A percentile compares a stretch with the other conserved stretches of the same genome.
Evolutionary conservation across 2,888 invertebrate species (phyloP).

Genomic region (Resseliella maxima): DNA sequence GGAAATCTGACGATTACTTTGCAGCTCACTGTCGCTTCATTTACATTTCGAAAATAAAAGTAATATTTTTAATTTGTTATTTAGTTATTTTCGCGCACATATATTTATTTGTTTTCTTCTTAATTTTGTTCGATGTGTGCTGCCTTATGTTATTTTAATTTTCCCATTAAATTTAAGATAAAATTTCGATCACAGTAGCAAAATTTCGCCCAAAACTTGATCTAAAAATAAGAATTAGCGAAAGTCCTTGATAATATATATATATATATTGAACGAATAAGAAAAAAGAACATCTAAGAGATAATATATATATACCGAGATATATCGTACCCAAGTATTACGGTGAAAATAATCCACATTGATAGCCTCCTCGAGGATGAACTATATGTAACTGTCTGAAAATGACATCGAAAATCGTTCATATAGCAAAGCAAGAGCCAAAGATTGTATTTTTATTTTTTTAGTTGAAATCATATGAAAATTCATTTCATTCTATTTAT

Average conservation of each 20-base stretch:
- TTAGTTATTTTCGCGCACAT: no score
- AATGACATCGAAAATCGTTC: slow-evolving; percentile 1
- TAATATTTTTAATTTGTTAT: no score
- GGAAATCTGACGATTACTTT: no score
- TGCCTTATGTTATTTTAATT: no score
- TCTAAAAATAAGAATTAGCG: slow-evolving; percentile 57
- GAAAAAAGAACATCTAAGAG: background rate
- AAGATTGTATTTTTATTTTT: background rate
- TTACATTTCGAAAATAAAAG: no score
- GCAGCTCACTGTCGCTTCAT: no score
- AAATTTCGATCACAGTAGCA: no score
- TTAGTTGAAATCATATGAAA: slow-evolving; percentile 36
- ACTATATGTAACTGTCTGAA: background rate
- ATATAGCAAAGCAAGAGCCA: background rate
- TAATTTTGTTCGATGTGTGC: no score
- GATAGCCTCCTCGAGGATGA: slow-evolving; percentile 28
- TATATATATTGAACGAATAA: slow-evolving; percentile 15
- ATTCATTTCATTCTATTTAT: slow-evolving; percentile 33
- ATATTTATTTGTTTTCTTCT: no score
- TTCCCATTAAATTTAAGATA: no score
- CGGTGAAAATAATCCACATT: background rate
- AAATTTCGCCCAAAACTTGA: slow-evolving; percentile 28
- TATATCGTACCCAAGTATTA: background rate
- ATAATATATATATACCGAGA: background rate
- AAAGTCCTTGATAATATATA: slow-evolving; percentile 58